These are phyloP conservation scores for Pandemis corylana DNA, from an alignment of 2,888 invertebrate species.

Conservation along the genomic window DNA sequence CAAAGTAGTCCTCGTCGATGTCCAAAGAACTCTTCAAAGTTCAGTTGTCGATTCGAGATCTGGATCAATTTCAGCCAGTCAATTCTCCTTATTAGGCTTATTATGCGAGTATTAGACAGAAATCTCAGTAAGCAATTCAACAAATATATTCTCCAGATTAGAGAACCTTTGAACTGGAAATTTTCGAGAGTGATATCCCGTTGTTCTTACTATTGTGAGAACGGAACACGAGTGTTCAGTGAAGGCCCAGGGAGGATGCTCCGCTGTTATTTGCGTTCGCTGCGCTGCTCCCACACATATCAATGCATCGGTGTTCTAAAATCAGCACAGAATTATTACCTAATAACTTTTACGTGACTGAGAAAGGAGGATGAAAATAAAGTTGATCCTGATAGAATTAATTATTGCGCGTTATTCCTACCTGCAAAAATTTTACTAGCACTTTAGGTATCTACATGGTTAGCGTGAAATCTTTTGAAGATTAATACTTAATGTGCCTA, in stretches of 20 bases:
- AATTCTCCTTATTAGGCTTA: background rate
- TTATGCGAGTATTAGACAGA: too few relatives aligned
- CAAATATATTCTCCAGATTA: background rate
- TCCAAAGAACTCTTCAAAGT: background rate
- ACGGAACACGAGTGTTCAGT: conserved; percentile 28
- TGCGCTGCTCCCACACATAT: conserved; percentile 24
- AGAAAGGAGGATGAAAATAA: too few relatives aligned
- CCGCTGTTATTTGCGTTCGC: conserved; percentile 33
- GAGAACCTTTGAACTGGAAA: background rate
- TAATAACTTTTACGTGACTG: background rate
- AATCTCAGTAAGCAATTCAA: background rate
- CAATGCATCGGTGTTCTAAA: conserved; percentile 4
- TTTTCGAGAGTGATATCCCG: background rate
- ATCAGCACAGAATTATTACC: background rate
- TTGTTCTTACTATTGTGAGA: conserved; percentile 26
- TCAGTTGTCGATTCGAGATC: background rate
- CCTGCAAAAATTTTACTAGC: too few relatives aligned
- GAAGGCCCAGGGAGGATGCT: conserved; percentile 30
- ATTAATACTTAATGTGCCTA: too few relatives aligned
- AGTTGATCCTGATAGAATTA: too few relatives aligned
- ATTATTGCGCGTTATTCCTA: too few relatives aligned
- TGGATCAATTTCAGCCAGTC: background rate
- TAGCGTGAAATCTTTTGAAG: too few relatives aligned
- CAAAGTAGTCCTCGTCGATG: background rate
- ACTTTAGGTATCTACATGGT: too few relatives aligned